Base-by-base conservation (phyloP, 2,797 vertebrate genomes). In the Pitangus sulphuratus region DNA sequence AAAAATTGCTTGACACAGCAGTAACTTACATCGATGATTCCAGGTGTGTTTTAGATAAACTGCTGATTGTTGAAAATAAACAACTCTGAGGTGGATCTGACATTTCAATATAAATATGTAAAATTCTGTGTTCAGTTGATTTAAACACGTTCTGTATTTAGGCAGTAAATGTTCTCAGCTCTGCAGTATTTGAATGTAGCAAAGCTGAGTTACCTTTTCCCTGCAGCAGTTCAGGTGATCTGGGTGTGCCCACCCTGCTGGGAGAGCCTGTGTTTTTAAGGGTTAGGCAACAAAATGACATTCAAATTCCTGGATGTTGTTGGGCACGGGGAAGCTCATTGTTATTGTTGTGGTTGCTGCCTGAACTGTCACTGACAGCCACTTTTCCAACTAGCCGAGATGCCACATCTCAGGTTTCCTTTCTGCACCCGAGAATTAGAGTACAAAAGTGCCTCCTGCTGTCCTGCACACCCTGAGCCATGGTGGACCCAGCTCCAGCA, bases 381-480 rank as follows among this genome's bases (percentile, higher is more conserved):
- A 1, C 35, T 40, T 87, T 57, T 76, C 24, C 42, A 58, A 12
- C 22, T n/a, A 24, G 25, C 4, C 39, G 45, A 58, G 64, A 12
- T 77, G 5, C 26, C 40, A 42, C 16, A 13, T 33, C 24, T 80
- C 40, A 12, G 35, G 13, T 71, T 89, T 53, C 31, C 21, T 77
- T 80, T 51, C 19, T 42, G 14, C 19, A 54, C 7, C 35, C 37
- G 53, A 69, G 44, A 28, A 56, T 48, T 22, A 8, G 2, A 56
- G 47, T 2, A 30, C 37, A 35, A 35, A 39, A 0, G 0, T 82
- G 16, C 25, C 6, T 60, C 25, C 65, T 42, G 18, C 24, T 40
- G 33, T 35, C 45, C 44, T 65, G 58, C 35, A 14, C 0, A 1
- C 10, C 24, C 39, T 70, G 54, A 70, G 44, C 33, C 0, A 0